Base-by-base conservation (phyloP, 2,113 vertebrate genomes). In the Puma concolor region DNA sequence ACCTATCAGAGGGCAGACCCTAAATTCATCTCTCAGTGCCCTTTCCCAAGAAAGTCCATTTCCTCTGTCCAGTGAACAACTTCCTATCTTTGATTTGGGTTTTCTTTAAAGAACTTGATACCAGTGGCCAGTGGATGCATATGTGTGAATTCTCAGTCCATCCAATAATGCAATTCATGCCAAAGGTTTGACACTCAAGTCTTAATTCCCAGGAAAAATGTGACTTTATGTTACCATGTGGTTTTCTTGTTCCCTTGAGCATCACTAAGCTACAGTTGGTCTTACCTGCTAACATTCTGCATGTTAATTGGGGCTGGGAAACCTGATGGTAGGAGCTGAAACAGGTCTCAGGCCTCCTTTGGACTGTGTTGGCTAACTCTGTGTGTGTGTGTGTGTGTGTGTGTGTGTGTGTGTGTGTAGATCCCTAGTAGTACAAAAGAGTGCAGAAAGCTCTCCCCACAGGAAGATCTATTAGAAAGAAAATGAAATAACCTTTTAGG, bases 71-170 rank as follows among this genome's bases (percentile, higher is more conserved):
- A 29, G 9, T 4, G 25, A 88, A 44, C 6, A 88, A 27, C 10
- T 52, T 7, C 84, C 16, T 76, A 11, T 38, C n/a, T 67, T 38
- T 96, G 29, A 84, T 36, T 57, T 93, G n/a, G 52, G 48, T 36
- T 95, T 97, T 84, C 64, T 88, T 71, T 86, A 69, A 95, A 92
- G 91, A 83, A 92, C 15, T 64, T 79, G 33, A 17, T 83, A 14
- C 19, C 13, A 67, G 14, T 44, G 66, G 44, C 44, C 36, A 41
- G 14, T 81, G n/a, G 50, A 6, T 76, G 36, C 90, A 23, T 84
- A 54, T 71, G 12, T 21, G 33, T 63, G 41, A 77, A 82, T 86
- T 87, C 74, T 64, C 17, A 77, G 7, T 57, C 13, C 12, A 74
- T 13, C 48, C 94, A 90, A 87, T 44, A 83, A 80, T 38, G 38